Evolutionary conservation across 2,113 vertebrate genomes (phyloP).

Genomic region (Alaudala cheleensis): DNA sequence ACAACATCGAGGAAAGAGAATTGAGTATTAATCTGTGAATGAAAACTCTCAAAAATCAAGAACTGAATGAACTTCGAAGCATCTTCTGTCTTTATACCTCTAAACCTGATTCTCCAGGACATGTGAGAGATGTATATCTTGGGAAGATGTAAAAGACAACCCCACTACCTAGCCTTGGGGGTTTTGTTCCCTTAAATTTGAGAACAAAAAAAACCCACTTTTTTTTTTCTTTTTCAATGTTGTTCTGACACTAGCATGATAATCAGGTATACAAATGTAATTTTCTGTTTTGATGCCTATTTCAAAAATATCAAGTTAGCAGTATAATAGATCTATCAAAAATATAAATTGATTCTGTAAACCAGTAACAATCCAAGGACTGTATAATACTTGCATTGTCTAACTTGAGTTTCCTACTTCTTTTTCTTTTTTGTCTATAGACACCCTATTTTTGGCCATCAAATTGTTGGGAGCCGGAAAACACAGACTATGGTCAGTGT

Average conservation of each 20-base stretch:
- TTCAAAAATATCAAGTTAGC: neutral
- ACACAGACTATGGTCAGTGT: conserved; percentile 95
- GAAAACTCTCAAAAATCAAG: neutral
- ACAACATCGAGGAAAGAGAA: neutral
- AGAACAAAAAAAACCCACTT: neutral
- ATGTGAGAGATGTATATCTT: neutral
- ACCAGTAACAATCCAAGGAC: neutral
- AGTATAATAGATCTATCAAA: neutral
- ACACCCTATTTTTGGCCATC: conserved; percentile 99
- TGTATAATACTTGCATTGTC: conserved; percentile 15
- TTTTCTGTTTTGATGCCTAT: neutral
- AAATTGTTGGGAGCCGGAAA: conserved; percentile 98
- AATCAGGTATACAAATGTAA: neutral
- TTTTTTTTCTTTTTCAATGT: neutral
- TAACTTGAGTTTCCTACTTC: conserved; percentile 51
- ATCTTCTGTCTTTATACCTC: neutral
- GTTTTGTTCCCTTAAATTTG: neutral
- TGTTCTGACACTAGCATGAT: neutral
- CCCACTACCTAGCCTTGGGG: neutral
- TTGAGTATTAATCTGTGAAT: neutral
- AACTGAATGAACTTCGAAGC: neutral
- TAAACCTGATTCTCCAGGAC: neutral
- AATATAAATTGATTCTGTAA: neutral
- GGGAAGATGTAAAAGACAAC: neutral
- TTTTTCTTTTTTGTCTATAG: conserved; percentile 74